Percentiles rank a stretch among this genome's conserved stretches.
Evolutionary conservation across 2,113 vertebrate genomes (phyloP).

Genomic region (Myotis davidii): DNA sequence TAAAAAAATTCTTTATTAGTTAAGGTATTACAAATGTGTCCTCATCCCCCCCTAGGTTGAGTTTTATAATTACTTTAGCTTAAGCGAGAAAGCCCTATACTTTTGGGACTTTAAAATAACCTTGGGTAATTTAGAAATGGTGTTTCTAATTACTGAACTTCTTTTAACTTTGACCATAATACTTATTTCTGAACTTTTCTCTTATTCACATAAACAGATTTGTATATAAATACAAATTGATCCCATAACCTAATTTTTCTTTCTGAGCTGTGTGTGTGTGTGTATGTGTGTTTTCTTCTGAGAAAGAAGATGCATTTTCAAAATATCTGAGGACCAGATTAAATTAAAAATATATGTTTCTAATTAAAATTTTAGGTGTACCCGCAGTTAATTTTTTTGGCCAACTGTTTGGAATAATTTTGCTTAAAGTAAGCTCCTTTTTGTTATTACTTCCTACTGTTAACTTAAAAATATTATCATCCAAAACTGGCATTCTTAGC

Average conservation of each 20-base stretch:
- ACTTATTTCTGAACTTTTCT: constrained; percentile 1
- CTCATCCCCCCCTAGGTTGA: background rate
- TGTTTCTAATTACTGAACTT: constrained; percentile 44
- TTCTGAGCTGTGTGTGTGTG: background rate
- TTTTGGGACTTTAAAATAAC: background rate
- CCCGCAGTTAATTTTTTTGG: background rate
- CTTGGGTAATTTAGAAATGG: background rate
- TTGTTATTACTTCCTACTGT: constrained; percentile 20
- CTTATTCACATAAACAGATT: background rate
- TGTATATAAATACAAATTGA: constrained; percentile 10
- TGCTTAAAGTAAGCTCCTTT: background rate
- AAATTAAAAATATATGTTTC: constrained; percentile 3
- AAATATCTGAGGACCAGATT: background rate
- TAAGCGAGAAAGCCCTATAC: background rate
- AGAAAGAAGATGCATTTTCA: constrained; percentile 29
- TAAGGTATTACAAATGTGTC: no score
- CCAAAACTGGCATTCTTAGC: background rate
- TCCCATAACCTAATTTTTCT: constrained; percentile 17
- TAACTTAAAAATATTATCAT: background rate
- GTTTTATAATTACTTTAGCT: background rate
- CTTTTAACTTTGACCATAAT: background rate
- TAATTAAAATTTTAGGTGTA: constrained; percentile 27
- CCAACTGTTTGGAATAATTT: background rate
- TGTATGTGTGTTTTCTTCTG: background rate
- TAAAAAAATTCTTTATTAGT: no score